A percentile compares a stretch with the other conserved stretches of the same genome.
These are phyloP conservation scores for Macroramphosus scolopax DNA, from an alignment of 2,797 vertebrate species.

Conservation along the genomic window DNA sequence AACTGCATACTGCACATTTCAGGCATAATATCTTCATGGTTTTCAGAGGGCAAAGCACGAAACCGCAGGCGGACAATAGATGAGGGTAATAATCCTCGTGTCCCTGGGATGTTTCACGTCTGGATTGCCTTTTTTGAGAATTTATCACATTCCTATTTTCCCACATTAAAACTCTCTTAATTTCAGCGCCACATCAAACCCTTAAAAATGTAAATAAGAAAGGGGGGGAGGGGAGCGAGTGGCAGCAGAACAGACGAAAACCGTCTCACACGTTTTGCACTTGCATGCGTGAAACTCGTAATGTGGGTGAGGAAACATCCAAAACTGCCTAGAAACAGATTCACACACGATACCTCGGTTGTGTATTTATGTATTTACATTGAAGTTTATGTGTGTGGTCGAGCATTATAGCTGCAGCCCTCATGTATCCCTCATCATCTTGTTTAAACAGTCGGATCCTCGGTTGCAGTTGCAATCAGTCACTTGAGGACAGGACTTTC, in stretches of 20 bases:
- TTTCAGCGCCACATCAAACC: slow-evolving; percentile 41
- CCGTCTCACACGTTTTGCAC: slow-evolving; percentile 17
- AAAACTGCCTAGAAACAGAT: not conserved
- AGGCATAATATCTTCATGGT: slow-evolving; percentile 16
- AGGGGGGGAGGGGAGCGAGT: no score
- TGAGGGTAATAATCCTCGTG: slow-evolving; percentile 19
- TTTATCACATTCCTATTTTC: slow-evolving; percentile 38
- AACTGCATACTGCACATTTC: slow-evolving; percentile 25
- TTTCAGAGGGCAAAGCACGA: slow-evolving; percentile 21
- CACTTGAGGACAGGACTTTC: slow-evolving; percentile 15
- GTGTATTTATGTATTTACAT: not conserved
- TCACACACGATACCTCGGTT: not conserved
- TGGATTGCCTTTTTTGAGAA: slow-evolving; percentile 22
- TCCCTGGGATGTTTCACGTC: slow-evolving; percentile 23
- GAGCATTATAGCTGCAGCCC: not conserved
- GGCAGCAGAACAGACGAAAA: slow-evolving; percentile 31
- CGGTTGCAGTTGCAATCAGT: slow-evolving; percentile 13
- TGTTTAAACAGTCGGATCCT: not conserved
- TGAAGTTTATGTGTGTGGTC: not conserved
- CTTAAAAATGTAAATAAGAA: slow-evolving; percentile 29
- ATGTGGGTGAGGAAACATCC: slow-evolving; percentile 14
- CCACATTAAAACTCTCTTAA: slow-evolving; percentile 42
- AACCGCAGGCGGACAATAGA: slow-evolving; percentile 51
- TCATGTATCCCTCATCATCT: not conserved
- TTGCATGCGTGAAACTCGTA: slow-evolving; percentile 33